A percentile compares a stretch with the other conserved stretches of the same genome.
Evolutionary conservation across 1,140 invertebrate species (phyloP).

Genomic region (Sarcophaga bullata): DNA sequence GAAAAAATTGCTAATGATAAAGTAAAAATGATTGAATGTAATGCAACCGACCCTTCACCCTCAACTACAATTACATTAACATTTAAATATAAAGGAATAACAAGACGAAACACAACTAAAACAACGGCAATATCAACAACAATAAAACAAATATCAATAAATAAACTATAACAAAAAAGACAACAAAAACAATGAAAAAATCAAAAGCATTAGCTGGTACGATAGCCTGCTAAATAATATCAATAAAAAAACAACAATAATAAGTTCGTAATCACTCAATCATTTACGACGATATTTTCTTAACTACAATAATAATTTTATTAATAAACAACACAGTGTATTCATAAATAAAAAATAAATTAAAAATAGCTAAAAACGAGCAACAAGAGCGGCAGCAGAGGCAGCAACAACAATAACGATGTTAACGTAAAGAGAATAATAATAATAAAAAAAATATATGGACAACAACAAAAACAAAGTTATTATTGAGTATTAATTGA

Average conservation of each 20-base stretch:
- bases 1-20: constrained; percentile 4
- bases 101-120: background rate
- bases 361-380: too few relatives aligned
- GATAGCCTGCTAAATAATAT: background rate
- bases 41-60: constrained; percentile 12
- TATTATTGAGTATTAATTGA: too few relatives aligned
- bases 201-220: background rate
- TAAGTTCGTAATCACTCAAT: constrained; percentile 3
- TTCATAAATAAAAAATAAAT: too few relatives aligned
- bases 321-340: background rate
- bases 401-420: too few relatives aligned
- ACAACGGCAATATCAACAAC: background rate
- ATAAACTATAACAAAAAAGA: background rate
- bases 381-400: too few relatives aligned
- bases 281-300: constrained; percentile 8
- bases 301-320: constrained; percentile 10
- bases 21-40: constrained; percentile 4
- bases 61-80: background rate
- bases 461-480: background rate
- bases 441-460: background rate
- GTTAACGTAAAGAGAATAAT: too few relatives aligned
- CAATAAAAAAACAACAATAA: background rate
- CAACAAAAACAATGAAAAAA: too few relatives aligned
- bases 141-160: background rate
- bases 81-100: background rate